phyloP scores from a whole-genome alignment of 2,113 vertebrate species.

The Oreotrochilus melanogaster region DNA sequence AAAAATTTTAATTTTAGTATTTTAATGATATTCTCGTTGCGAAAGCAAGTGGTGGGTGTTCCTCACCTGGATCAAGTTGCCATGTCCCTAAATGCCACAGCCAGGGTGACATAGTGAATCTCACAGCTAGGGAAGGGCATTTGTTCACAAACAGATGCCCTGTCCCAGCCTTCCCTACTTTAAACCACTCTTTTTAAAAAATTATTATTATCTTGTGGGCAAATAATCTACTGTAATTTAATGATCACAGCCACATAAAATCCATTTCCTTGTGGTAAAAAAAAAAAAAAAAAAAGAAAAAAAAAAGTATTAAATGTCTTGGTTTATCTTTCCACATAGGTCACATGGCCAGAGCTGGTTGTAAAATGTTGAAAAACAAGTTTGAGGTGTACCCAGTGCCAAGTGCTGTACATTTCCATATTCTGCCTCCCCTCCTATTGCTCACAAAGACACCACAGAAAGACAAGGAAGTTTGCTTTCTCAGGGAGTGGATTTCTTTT shows the following conservation, averaged over 20 bases:
- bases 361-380: conserved; percentile 75
- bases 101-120: not conserved
- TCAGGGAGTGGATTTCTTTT: not conserved
- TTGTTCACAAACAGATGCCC: not conserved
- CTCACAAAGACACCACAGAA: conserved; percentile 36
- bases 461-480: conserved; percentile 56
- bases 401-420: conserved; percentile 56
- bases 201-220: not conserved
- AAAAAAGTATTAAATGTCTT: conserved; percentile 54
- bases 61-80: not conserved
- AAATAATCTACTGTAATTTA: conserved; percentile 36
- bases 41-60: not conserved
- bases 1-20: not conserved
- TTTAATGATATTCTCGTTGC: not conserved
- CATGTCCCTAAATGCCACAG: not conserved
- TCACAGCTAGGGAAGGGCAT: not conserved
- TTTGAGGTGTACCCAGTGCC: conserved; percentile 61
- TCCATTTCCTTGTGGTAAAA: conserved; percentile 40
- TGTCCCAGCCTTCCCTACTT: not conserved
- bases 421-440: not conserved
- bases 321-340: conserved; percentile 65
- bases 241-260: conserved; percentile 23
- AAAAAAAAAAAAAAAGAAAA: conserved; percentile 7
- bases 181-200: not conserved
- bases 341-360: conserved; percentile 55